Evolutionary conservation across 2,888 invertebrate genomes (phyloP), one percentile per base, ranked within the genome.

Genomic region (Mesochorus sp.): DNA sequence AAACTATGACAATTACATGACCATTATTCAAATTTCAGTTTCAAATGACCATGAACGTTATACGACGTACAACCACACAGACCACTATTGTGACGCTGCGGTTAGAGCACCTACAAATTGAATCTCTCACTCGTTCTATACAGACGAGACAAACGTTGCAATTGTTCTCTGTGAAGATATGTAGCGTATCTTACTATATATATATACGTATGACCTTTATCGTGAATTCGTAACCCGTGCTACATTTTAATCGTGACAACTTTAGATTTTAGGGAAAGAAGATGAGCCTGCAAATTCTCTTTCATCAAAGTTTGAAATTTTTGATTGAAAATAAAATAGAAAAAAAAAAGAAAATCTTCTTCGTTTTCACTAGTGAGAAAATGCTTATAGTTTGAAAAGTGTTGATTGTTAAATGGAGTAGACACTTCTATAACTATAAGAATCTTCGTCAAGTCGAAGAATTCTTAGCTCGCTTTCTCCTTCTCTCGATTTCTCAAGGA

Each of bases 1-100:
- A 5, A 34, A 47, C 28, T 19, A 26, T 28, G 17, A 47, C 37
- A 68, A 47, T 51, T 51, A 61, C 67, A 37, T 37, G 34, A 61
- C 51, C 34, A 68, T 61, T 55, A 62, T 75, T 75, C 68, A 75
- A 75, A 62, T 62, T 62, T 10, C 4, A 68, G 37, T 68, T 62
- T 51, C 37, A 37, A 61, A 62, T 28, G 55, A 55, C 47, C 61
- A 28, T 53, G 10, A 14, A 5, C 28, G 44, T 37, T 28, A 39
- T 17, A 17, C 37, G 44, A 66, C 8, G 24, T 57, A 19, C 10
- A 31, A 44, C 57, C 44, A 47, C 47, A 47, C 19, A 49, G 24
- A 21, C 68, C 59, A 59, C 59, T 26, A 28, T 17, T 17, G 34
- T 39, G 28, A 64, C 49, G 28, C 37, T 39, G 21, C 2, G 31